Evolutionary conservation across 2,113 vertebrate genomes (phyloP).

Genomic region (Scomber scombrus): DNA sequence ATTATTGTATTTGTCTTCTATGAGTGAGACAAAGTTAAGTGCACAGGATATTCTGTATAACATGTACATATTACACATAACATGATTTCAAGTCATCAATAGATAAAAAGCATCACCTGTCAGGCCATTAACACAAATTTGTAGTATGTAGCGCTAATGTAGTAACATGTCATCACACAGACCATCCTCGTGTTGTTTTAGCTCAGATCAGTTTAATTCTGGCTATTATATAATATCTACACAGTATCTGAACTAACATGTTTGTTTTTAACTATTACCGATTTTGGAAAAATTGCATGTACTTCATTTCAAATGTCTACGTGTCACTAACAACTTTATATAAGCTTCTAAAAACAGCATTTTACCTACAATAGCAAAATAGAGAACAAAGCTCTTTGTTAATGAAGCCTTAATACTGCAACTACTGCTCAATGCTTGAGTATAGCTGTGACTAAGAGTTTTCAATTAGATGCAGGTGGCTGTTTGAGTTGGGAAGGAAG

Average conservation of each 20-base stretch:
- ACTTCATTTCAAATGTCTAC: background rate
- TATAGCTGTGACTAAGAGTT: constrained; percentile 74
- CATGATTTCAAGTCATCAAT: background rate
- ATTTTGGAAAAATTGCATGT: no score
- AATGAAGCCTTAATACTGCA: constrained; percentile 6
- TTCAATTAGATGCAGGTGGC: constrained; percentile 62
- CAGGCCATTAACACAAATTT: background rate
- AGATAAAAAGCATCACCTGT: constrained; percentile 9
- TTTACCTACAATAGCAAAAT: background rate
- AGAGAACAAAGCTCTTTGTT: background rate
- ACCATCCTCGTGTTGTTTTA: background rate
- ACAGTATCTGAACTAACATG: no score
- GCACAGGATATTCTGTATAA: background rate
- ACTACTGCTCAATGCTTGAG: constrained; percentile 32
- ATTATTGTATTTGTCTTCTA: background rate
- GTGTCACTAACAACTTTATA: background rate
- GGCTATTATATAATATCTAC: no score
- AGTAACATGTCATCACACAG: background rate
- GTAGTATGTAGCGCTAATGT: background rate
- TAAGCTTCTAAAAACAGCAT: background rate
- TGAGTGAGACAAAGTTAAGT: background rate
- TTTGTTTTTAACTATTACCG: no score
- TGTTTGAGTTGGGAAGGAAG: constrained; percentile 48
- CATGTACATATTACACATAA: constrained; percentile 3
- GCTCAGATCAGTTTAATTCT: background rate